Conservation (phyloP, 2,888 invertebrate genomes). For the Sipha maydis region DNA sequence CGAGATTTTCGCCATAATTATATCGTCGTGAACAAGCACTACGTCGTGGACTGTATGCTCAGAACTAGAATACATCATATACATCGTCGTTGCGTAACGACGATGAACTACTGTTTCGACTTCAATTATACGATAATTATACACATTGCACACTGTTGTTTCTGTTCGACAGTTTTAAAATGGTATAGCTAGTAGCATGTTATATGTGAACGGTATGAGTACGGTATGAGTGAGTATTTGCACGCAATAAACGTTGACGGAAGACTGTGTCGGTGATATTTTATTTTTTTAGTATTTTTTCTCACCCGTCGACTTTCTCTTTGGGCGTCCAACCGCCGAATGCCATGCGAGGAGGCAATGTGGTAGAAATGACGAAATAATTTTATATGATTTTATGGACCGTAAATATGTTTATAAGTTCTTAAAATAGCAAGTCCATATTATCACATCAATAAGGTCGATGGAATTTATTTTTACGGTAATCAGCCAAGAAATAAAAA, state of each 20-base stretch:
- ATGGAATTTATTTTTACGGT: not conserved
- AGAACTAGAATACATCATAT: too few relatives aligned
- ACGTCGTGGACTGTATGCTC: too few relatives aligned
- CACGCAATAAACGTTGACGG: not conserved
- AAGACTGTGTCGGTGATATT: not conserved
- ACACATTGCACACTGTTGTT: not conserved
- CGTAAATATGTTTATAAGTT: slow-evolving; percentile 21
- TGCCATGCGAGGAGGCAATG: not conserved
- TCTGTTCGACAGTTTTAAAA: not conserved
- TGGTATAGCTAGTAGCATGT: not conserved
- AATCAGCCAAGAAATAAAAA: not conserved
- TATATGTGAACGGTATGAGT: not conserved
- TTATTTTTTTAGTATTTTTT: not conserved
- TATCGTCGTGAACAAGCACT: too few relatives aligned
- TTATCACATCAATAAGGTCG: not conserved
- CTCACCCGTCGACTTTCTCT: not conserved
- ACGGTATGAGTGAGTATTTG: too few relatives aligned
- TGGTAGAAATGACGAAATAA: slow-evolving; percentile 10
- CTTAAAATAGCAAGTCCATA: slow-evolving; percentile 14
- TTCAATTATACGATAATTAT: too few relatives aligned
- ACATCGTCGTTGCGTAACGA: too few relatives aligned
- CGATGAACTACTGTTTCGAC: too few relatives aligned
- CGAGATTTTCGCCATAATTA: too few relatives aligned
- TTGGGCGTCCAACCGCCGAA: not conserved
- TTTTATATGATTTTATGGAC: slow-evolving; percentile 4